Percentiles rank a stretch among this genome's conserved stretches.
phyloP scores from a whole-genome alignment of 2,797 vertebrate genomes.

The Pangasius mekongensis region DNA sequence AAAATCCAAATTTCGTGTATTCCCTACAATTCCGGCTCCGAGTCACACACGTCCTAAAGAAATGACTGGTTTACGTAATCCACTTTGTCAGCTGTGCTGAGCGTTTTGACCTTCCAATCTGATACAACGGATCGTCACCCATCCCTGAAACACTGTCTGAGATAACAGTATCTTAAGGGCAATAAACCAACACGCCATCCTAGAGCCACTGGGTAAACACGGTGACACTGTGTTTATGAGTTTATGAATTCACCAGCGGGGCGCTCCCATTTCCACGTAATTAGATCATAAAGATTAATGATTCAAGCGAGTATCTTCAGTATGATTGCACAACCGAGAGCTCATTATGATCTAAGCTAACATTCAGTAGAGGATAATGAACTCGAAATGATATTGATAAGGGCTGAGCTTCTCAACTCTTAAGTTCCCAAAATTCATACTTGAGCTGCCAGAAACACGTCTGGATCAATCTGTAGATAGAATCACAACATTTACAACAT shows the following conservation, averaged over 20 bases:
- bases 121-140: not conserved
- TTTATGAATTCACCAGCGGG: slow-evolving; percentile 23
- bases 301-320: not conserved
- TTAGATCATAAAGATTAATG: slow-evolving; percentile 32
- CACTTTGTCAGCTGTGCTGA: not conserved
- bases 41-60: no score
- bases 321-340: not conserved
- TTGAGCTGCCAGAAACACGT: not conserved
- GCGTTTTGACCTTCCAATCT: slow-evolving; percentile 9
- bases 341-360: not conserved
- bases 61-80: not conserved
- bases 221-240: slow-evolving; percentile 16
- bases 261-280: slow-evolving; percentile 19
- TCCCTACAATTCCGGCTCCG: not conserved
- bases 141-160: slow-evolving; percentile 12
- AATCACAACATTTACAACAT: no score
- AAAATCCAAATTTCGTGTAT: not conserved
- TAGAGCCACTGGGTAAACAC: not conserved
- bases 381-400: slow-evolving; percentile 8
- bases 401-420: not conserved
- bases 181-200: slow-evolving; percentile 16
- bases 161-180: slow-evolving; percentile 29
- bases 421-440: not conserved
- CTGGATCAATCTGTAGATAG: not conserved
- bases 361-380: not conserved